Conservation (phyloP, 1,140 invertebrate genomes). For the Pomacea maculata region DNA sequence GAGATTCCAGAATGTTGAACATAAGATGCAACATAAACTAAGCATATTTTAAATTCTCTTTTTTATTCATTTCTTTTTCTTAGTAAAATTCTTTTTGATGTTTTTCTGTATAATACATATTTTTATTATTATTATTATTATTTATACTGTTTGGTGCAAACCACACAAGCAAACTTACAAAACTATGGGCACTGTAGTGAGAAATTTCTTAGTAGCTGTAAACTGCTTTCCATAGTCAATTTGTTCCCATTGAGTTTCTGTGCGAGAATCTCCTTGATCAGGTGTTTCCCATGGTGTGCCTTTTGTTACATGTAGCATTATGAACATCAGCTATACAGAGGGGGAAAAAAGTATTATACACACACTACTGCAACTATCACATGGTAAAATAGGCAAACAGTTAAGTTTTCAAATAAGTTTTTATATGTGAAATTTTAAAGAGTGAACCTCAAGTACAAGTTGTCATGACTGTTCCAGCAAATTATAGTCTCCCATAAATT, state of each 20-base stretch:
- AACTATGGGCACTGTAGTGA: conserved; percentile 73
- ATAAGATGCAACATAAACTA: not conserved
- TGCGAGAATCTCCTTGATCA: conserved; percentile 73
- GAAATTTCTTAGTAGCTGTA: conserved; percentile 76
- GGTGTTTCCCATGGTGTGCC: conserved; percentile 77
- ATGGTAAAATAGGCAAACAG: too few relatives aligned
- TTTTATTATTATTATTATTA: too few relatives aligned
- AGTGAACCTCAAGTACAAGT: too few relatives aligned
- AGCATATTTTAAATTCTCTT: not conserved
- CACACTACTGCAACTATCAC: too few relatives aligned
- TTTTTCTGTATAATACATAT: not conserved
- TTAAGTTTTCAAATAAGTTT: too few relatives aligned
- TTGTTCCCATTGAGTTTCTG: conserved; percentile 79
- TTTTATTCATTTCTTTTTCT: not conserved
- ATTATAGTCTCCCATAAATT: too few relatives aligned
- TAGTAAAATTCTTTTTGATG: not conserved
- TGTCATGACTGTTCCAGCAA: too few relatives aligned
- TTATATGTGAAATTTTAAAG: too few relatives aligned
- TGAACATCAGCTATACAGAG: conserved; percentile 70
- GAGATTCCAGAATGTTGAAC: too few relatives aligned
- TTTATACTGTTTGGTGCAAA: not conserved
- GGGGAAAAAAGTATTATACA: too few relatives aligned
- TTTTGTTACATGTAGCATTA: conserved; percentile 76
- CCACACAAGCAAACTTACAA: conserved; percentile 67
- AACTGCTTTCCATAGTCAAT: conserved; percentile 79